phyloP scores from a whole-genome alignment of 2,888 invertebrate genomes.

The Serripes groenlandicus region DNA sequence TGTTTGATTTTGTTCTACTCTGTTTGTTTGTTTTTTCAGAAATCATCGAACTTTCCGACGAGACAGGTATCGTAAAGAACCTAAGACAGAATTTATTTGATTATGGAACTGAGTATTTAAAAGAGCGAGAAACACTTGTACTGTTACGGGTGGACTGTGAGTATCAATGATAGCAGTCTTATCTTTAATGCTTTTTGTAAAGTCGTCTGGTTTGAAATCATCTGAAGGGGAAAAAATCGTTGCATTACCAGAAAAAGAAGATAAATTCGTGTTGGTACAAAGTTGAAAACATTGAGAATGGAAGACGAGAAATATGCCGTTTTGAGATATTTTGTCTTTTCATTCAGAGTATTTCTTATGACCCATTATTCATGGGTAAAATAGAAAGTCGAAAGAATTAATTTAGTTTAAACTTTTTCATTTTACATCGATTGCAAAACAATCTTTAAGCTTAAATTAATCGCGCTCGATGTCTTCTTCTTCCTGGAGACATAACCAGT shows the following conservation, averaged over 20 bases:
- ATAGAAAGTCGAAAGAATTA: no score
- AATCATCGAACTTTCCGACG: constrained; percentile 80
- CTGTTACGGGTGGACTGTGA: constrained; percentile 78
- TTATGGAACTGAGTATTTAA: constrained; percentile 77
- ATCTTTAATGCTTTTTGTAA: no score
- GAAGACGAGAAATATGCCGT: background rate
- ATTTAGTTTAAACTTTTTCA: no score
- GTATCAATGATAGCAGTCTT: constrained; percentile 25
- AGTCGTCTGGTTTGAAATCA: background rate
- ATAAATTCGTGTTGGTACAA: background rate
- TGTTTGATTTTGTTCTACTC: background rate
- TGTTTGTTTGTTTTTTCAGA: constrained; percentile 64
- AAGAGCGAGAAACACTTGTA: constrained; percentile 79
- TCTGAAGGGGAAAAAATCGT: background rate
- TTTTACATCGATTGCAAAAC: no score
- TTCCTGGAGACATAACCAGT: no score
- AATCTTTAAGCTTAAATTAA: no score
- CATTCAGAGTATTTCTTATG: background rate
- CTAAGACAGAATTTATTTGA: constrained; percentile 75
- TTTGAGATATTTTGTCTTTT: background rate
- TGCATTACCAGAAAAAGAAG: background rate
- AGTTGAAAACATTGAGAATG: no score
- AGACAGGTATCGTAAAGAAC: constrained; percentile 79
- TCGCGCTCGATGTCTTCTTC: no score
- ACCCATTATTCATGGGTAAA: no score